Base-by-base conservation (phyloP, 1,140 invertebrate genomes). In the Meloidogyne hapla region DNA sequence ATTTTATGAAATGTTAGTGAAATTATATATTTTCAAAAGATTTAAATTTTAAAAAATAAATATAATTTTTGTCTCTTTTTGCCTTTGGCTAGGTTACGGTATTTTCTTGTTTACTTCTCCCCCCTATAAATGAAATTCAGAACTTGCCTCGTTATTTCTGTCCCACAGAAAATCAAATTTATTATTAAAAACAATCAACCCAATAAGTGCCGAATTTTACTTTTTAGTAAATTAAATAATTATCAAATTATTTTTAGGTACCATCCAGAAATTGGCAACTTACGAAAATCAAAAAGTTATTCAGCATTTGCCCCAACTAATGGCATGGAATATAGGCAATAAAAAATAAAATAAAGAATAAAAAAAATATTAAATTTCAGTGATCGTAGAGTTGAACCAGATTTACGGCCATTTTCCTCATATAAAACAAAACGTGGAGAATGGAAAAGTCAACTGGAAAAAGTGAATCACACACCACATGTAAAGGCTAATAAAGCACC, bases 401-500 rank as follows among this genome's bases (percentile, higher is more conserved):
- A 80, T 64, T 62, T 80, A 10, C 74, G 79, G 18, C 80, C 80
- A 12, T 80, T 64, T 28, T 69, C 69, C 9, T 23, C 79, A 0
- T 80, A 80, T 56, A 78, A 78, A 38, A 75, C 79, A 28, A 77
- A 80, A 48, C 73, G 79, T 62, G 48, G 33, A 8, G 79, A 80
- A 68, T 80, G 78, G 69, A 68, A 72, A 26, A 18, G 33, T 62
- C 40, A 74, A 21, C 25, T 25, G 21, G 26, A 45, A 67, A 33
- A 67, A n/a, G 65, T 42, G n/a, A 4, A 81, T 45, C 25, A 38
- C 76, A 40, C 23, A 40, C n/a, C 21, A 23, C 61, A 5, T 23
- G 1, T 42, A 26, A 74, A 75, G 21, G 12, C 23, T 15, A 67
- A 75, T 21, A 75, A 66, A 26, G 42, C 68, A 18, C 79, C 79